Percentiles rank a stretch among this genome's conserved stretches.
Evolutionary conservation across 2,888 invertebrate genomes (phyloP).

Genomic region (Gasteruption jaculator): DNA sequence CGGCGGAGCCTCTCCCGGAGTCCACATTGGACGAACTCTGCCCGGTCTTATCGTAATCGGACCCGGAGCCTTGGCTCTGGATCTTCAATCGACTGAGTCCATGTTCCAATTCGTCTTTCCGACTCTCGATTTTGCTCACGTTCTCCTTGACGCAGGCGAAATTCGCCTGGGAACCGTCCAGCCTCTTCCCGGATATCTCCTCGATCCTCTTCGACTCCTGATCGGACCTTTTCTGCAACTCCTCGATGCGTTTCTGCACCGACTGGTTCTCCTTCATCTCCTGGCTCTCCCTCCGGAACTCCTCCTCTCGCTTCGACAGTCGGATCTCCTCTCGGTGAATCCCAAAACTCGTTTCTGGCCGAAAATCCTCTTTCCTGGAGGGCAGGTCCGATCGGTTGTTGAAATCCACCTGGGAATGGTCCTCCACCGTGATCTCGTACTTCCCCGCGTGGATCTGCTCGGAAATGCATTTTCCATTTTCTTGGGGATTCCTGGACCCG

Average conservation of each 20-base stretch:
- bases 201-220: slow-evolving; percentile 32
- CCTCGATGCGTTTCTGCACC: slow-evolving; percentile 39
- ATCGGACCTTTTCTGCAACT: slow-evolving; percentile 37
- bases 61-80: slow-evolving; percentile 45
- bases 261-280: slow-evolving; percentile 25
- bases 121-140: slow-evolving; percentile 29
- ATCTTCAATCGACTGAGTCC: slow-evolving; percentile 44
- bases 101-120: slow-evolving; percentile 42
- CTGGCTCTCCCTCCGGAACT: slow-evolving; percentile 18
- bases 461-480: slow-evolving; percentile 28
- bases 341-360: slow-evolving; percentile 45
- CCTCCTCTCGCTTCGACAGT: slow-evolving; percentile 36
- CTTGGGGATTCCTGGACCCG: slow-evolving; percentile 27
- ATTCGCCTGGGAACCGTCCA: slow-evolving; percentile 26
- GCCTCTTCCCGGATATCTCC: slow-evolving; percentile 31
- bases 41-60: slow-evolving; percentile 72
- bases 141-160: slow-evolving; percentile 25
- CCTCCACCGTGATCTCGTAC: slow-evolving; percentile 45
- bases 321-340: slow-evolving; percentile 37
- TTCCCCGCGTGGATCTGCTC: slow-evolving; percentile 35
- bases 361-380: slow-evolving; percentile 38
- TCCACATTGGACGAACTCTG: slow-evolving; percentile 72
- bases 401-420: slow-evolving; percentile 29
- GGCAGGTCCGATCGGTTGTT: too few relatives aligned
- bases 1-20: slow-evolving; percentile 76